These are phyloP conservation scores for Equus przewalskii DNA, from an alignment of 2,113 vertebrate species.

Conservation along the genomic window DNA sequence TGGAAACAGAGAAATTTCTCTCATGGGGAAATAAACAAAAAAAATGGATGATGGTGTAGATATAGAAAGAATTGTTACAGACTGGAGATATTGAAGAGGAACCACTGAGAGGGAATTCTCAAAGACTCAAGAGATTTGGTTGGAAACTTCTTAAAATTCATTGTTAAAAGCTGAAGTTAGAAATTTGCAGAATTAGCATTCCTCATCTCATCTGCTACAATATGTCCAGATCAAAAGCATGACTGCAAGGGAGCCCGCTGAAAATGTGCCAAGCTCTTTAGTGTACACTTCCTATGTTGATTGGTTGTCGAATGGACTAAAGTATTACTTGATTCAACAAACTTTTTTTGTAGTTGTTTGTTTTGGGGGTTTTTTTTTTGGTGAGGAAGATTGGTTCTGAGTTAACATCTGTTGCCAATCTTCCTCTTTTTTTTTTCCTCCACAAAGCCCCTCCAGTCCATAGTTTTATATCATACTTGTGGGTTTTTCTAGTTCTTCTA, in stretches of 20 bases:
- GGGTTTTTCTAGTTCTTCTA: too few species aligned
- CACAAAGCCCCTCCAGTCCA: too few species aligned
- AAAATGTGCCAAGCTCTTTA: not conserved
- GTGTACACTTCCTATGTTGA: not conserved
- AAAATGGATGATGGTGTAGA: not conserved
- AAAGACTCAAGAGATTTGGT: not conserved
- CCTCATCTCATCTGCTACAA: not conserved
- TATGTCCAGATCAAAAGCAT: not conserved
- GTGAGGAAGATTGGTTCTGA: too few species aligned
- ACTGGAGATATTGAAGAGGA: not conserved
- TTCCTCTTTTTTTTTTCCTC: too few species aligned
- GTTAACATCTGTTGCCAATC: too few species aligned
- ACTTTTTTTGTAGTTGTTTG: not conserved
- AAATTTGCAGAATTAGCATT: not conserved
- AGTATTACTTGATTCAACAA: not conserved
- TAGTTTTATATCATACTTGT: too few species aligned
- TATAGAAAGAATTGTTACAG: not conserved
- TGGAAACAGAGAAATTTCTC: not conserved
- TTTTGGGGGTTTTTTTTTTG: too few species aligned
- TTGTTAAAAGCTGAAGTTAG: not conserved
- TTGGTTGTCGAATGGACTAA: not conserved
- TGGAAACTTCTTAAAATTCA: not conserved
- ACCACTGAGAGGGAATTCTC: not conserved
- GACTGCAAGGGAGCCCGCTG: not conserved
- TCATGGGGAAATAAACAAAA: constrained; percentile 2